Evolutionary conservation across 2,797 vertebrate genomes (phyloP), one percentile per base, ranked within the genome.

Genomic region (Aselliscus stoliczkanus): DNA sequence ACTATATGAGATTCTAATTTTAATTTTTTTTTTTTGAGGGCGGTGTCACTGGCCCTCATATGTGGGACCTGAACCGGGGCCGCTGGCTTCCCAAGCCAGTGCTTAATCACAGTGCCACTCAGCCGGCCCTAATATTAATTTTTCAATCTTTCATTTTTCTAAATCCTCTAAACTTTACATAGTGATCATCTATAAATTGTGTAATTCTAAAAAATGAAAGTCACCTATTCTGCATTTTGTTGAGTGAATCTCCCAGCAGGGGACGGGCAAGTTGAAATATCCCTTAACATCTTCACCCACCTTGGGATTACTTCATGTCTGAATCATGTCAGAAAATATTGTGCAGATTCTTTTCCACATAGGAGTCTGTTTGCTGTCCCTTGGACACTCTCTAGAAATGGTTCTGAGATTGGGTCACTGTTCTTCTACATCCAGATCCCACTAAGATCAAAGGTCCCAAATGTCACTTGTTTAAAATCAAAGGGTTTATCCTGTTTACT

Each of bases 41-140:
- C n/a, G n/a, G n/a, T n/a, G n/a, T n/a, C n/a, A n/a, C n/a, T n/a
- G n/a, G n/a, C n/a, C n/a, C n/a, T n/a, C n/a, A n/a, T n/a, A n/a
- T n/a, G n/a, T n/a, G n/a, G n/a, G n/a, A n/a, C n/a, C n/a, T n/a
- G n/a, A n/a, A n/a, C n/a, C n/a, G n/a, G n/a, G n/a, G n/a, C n/a
- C n/a, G n/a, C n/a, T n/a, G n/a, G n/a, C n/a, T n/a, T n/a, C n/a
- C n/a, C n/a, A n/a, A n/a, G n/a, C n/a, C n/a, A n/a, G n/a, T n/a
- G n/a, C n/a, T n/a, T n/a, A n/a, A n/a, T n/a, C n/a, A n/a, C n/a
- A n/a, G n/a, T n/a, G n/a, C n/a, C n/a, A n/a, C n/a, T n/a, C n/a
- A n/a, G n/a, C n/a, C n/a, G n/a, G n/a, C n/a, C n/a, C n/a, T 86
- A 13, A 23, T n/a, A 86, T 94, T 80, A 76, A 93, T 44, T 95